Evolutionary conservation across 64 coral and sea anemone genomes (phyloP).

Genomic region (Montipora foliosa): DNA sequence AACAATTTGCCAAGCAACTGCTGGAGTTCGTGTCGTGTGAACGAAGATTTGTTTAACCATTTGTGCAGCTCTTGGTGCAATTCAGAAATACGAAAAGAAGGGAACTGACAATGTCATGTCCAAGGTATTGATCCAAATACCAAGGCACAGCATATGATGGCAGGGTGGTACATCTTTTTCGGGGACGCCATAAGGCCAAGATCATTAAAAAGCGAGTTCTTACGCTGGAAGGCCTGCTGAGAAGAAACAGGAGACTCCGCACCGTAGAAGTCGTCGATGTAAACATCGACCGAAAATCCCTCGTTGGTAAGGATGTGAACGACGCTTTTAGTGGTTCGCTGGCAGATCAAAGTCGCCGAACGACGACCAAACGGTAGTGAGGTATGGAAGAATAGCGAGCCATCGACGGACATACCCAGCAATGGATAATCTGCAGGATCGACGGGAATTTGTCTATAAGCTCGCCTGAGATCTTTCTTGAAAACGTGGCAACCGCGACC

Average conservation of each 20-base stretch:
- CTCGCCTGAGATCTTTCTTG: constrained; percentile 62
- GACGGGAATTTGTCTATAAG: constrained; percentile 65
- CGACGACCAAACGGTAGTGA: constrained; percentile 58
- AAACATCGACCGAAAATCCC: constrained; percentile 42
- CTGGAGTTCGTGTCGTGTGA: constrained; percentile 30
- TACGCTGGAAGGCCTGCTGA: constrained; percentile 7
- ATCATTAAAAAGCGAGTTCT: constrained; percentile 45
- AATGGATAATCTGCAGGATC: constrained; percentile 56
- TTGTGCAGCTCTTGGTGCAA: constrained; percentile 27
- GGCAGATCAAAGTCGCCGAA: constrained; percentile 58
- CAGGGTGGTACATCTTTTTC: constrained; percentile 46
- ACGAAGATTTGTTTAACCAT: not conserved
- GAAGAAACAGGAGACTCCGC: constrained; percentile 33
- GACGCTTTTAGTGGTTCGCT: constrained; percentile 55
- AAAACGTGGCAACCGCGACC: constrained; percentile 70
- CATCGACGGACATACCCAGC: constrained; percentile 30
- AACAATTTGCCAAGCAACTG: constrained; percentile 41
- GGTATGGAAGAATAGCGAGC: constrained; percentile 56
- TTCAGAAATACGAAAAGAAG: constrained; percentile 29
- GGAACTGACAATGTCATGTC: constrained; percentile 47
- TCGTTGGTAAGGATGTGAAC: constrained; percentile 38
- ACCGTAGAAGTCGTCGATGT: constrained; percentile 64
- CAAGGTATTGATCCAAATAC: constrained; percentile 48
- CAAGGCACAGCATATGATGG: constrained; percentile 50
- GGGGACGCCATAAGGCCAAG: constrained; percentile 42